phyloP scores from a whole-genome alignment of 2,797 vertebrate species.

The Bufotes viridis region DNA sequence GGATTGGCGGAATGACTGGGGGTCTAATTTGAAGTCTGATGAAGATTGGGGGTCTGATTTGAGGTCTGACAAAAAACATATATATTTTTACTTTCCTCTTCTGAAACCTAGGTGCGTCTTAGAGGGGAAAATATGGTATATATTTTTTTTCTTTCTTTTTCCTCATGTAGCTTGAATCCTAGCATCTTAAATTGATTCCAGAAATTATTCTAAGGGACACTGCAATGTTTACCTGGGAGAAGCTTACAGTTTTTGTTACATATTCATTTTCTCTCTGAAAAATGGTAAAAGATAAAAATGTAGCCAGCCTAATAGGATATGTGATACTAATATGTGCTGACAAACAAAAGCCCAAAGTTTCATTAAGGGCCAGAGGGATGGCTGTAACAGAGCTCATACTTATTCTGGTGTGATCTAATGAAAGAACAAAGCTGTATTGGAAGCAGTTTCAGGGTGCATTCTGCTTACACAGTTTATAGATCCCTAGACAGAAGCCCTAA shows the following conservation, averaged over 20 bases:
- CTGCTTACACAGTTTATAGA: constrained; percentile 59
- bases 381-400: constrained; percentile 56
- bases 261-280: constrained; percentile 49
- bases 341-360: constrained; percentile 60
- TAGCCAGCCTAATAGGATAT: constrained; percentile 54
- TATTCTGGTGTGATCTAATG: constrained; percentile 62
- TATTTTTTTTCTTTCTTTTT: too few species aligned
- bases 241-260: constrained; percentile 33
- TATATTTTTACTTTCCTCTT: too few species aligned
- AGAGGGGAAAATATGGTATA: too few species aligned
- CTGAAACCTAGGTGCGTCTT: too few species aligned
- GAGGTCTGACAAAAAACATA: too few species aligned
- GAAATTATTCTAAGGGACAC: constrained; percentile 1
- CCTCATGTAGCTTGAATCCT: not conserved
- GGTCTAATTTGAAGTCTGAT: too few species aligned
- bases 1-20: too few species aligned
- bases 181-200: not conserved
- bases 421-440: constrained; percentile 53
- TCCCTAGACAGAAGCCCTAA: constrained; percentile 59
- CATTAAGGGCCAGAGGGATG: constrained; percentile 62
- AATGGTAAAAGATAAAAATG: constrained; percentile 54
- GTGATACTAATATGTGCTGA: constrained; percentile 63
- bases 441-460: constrained; percentile 56
- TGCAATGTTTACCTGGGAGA: constrained; percentile 30
- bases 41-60: too few species aligned